phyloP scores from a whole-genome alignment of 2,113 vertebrate genomes.

The Catagonus wagneri region DNA sequence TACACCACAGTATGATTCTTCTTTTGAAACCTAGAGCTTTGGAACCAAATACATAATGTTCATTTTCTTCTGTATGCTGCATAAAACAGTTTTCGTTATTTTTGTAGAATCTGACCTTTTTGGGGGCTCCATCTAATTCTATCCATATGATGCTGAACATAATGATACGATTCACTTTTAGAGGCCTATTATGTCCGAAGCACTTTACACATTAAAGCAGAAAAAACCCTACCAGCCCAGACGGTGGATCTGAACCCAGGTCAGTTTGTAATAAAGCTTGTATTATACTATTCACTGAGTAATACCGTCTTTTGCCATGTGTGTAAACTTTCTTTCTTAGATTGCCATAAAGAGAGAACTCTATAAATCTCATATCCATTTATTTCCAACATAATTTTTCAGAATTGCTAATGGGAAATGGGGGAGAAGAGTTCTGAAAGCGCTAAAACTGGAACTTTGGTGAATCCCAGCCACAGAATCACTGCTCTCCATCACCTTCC shows the following conservation, averaged over 20 bases:
- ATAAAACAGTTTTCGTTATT: slow-evolving; percentile 39
- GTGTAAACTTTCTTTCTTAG: background rate
- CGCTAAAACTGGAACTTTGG: background rate
- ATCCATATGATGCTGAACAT: background rate
- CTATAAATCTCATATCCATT: background rate
- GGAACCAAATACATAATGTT: background rate
- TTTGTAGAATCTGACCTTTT: background rate
- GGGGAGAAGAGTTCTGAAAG: background rate
- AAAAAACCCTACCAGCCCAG: background rate
- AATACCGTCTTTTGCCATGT: background rate
- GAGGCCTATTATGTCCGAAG: background rate
- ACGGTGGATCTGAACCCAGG: background rate
- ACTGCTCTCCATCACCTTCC: background rate
- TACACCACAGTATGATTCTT: background rate
- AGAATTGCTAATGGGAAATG: background rate
- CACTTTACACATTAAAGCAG: background rate
- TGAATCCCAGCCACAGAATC: background rate
- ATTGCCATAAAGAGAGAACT: background rate
- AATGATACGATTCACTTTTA: background rate
- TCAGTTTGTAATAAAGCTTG: background rate
- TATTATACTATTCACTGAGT: background rate
- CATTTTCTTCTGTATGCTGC: background rate
- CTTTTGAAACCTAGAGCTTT: slow-evolving; percentile 19
- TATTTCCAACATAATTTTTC: background rate
- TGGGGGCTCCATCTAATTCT: background rate